These are phyloP conservation scores for Agelaius phoeniceus DNA, from an alignment of 2,113 vertebrate genomes.

Conservation along the genomic window DNA sequence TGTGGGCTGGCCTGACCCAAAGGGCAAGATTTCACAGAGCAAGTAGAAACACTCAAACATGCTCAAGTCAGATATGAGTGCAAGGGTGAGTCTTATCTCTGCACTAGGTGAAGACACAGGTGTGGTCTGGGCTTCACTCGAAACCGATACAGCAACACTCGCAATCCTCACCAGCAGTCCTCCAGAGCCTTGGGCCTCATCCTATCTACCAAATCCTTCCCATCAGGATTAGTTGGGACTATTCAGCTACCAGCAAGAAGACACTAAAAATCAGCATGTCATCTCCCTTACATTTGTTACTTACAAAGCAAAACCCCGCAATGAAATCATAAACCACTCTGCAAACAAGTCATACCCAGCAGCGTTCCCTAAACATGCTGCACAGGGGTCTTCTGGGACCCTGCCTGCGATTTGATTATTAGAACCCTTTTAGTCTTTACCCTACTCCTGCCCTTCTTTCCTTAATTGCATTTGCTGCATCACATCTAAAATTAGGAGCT, in stretches of 20 bases:
- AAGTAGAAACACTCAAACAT: neutral
- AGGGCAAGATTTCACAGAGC: neutral
- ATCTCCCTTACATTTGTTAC: neutral
- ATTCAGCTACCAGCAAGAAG: neutral
- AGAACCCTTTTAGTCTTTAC: conserved; percentile 58
- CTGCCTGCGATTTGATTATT: conserved; percentile 31
- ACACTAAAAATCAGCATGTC: neutral
- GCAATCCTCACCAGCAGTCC: neutral
- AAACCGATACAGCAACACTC: neutral
- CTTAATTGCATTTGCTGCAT: conserved; percentile 61
- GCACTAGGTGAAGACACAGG: neutral
- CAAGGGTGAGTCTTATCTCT: neutral
- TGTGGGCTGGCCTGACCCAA: neutral
- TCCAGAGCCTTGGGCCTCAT: neutral
- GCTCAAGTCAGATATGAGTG: neutral
- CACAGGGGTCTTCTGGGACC: neutral
- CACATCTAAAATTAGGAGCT: conserved; percentile 56
- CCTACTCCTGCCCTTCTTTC: conserved; percentile 63
- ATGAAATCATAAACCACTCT: neutral
- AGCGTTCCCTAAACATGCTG: neutral
- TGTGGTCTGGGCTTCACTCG: accelerated
- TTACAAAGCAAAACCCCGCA: neutral
- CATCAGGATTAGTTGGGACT: neutral
- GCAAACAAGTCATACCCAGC: neutral
- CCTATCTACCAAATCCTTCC: neutral